phyloP scores from a whole-genome alignment of 2,797 vertebrate genomes.

The Oreortyx pictus region DNA sequence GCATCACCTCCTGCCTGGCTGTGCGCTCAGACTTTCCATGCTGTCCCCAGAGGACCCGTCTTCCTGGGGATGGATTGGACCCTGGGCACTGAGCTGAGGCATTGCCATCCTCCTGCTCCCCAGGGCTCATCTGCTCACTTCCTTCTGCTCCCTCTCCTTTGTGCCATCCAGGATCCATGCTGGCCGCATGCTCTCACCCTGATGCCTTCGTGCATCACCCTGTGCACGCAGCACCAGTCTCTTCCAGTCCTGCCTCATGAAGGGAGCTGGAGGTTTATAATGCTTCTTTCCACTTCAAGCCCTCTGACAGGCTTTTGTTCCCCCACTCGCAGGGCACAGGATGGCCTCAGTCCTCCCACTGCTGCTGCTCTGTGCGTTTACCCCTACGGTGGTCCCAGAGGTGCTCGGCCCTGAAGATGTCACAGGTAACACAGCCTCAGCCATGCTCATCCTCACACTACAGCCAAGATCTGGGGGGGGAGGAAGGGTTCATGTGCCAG shows the following conservation, averaged over 20 bases:
- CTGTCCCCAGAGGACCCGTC: neutral
- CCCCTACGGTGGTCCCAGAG: neutral
- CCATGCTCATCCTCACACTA: too few relatives aligned
- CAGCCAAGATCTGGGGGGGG: too few relatives aligned
- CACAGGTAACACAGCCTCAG: conserved; percentile 28
- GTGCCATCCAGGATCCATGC: neutral
- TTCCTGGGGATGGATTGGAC: neutral
- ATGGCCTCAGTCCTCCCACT: conserved; percentile 38
- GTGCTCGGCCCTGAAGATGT: neutral
- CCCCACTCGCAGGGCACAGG: conserved; percentile 6
- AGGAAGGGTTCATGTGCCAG: rapidly evolving
- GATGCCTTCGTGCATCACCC: rapidly evolving
- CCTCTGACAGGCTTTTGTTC: neutral
- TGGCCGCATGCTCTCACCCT: neutral
- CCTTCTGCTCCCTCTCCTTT: neutral
- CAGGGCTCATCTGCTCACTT: rapidly evolving
- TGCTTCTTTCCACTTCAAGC: rapidly evolving
- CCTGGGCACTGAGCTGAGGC: neutral
- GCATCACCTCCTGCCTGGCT: rapidly evolving
- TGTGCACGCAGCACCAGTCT: rapidly evolving
- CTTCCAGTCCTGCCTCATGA: rapidly evolving
- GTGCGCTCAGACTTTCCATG: neutral
- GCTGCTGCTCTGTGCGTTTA: conserved; percentile 36
- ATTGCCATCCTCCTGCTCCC: neutral
- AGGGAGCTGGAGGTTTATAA: neutral